Conservation (phyloP, 2,113 vertebrate genomes). For the Furnarius figulus region DNA sequence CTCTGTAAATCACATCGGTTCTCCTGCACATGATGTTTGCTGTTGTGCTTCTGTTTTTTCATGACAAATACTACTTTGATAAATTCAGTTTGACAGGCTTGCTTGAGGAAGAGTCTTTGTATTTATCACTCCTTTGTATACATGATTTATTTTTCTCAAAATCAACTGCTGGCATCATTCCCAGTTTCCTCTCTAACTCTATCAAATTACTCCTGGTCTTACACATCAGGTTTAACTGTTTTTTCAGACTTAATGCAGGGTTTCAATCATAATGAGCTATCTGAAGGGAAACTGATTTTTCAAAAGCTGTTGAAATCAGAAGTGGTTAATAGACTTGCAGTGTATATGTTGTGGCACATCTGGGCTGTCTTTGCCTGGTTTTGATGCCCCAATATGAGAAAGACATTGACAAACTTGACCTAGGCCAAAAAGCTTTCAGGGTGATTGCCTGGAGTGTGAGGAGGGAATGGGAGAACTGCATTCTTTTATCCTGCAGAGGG, state of each 20-base stretch:
- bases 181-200: not conserved
- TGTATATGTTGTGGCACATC: not conserved
- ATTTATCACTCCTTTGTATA: slow-evolving; percentile 1
- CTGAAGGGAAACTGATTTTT: not conserved
- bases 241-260: not conserved
- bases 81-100: slow-evolving; percentile 8
- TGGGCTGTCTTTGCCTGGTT: not conserved
- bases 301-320: not conserved
- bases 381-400: not conserved
- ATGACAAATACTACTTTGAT: slow-evolving; percentile 15
- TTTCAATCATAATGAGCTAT: not conserved
- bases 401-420: not conserved
- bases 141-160: not conserved
- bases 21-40: not conserved
- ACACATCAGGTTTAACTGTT: not conserved
- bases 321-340: not conserved
- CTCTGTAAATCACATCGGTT: slow-evolving; percentile 19
- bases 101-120: not conserved
- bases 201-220: not conserved
- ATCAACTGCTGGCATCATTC: not conserved
- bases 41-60: not conserved
- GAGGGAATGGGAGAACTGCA: accelerated
- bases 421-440: not conserved
- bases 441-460: accelerated
- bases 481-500: not conserved